Base-by-base conservation (phyloP, 2,888 invertebrate genomes). In the Odontocerum albicorne region DNA sequence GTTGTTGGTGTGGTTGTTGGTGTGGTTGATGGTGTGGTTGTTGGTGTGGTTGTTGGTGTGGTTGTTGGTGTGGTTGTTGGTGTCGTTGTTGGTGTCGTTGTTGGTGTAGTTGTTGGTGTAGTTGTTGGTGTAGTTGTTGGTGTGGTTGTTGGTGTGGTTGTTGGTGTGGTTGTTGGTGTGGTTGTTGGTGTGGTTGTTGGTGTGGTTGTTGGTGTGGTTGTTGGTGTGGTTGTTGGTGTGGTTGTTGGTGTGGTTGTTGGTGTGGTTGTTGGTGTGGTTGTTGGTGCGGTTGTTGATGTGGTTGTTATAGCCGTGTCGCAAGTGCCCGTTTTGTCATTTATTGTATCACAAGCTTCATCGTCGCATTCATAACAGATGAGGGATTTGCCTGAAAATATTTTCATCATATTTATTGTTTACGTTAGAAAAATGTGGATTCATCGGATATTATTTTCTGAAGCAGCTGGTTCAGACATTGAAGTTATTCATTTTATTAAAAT, bases 341-440 rank as follows among this genome's bases (percentile, higher is more conserved):
- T 13, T 32, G 2, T 31, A 32, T 42, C 13, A 19, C 49, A 50
- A 19, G 27, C 31, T 4, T 31, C 40, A 32, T 40, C 42, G 1
- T 43, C 21, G 36, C 43, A 43, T 3, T n/a, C 10, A 15, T 51
- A 51, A 21, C 51, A 51, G n/a, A 43, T 19, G 4, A 43, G 33
- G 20, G 35, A 10, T 7, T 20, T 10, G 20, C 51, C 51, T 51
- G 31, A 27, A 49, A 49, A 12, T 10, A 40, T 13, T 38, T 10
- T 38, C 3, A 32, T 33, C 33, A 32, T n/a, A 12, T 32, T 27
- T 27, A 27, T 27, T 27, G 27, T 7, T 27, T 27, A 7, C 27
- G 27, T 27, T 7, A 27, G 10, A 27, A 27, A 7, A 7, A 27
- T 27, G 6, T 27, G 27, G 6, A 27, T 10, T 7, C 10, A 27